phyloP scores from a whole-genome alignment of 2,888 invertebrate species.

The Brenthis hecate region DNA sequence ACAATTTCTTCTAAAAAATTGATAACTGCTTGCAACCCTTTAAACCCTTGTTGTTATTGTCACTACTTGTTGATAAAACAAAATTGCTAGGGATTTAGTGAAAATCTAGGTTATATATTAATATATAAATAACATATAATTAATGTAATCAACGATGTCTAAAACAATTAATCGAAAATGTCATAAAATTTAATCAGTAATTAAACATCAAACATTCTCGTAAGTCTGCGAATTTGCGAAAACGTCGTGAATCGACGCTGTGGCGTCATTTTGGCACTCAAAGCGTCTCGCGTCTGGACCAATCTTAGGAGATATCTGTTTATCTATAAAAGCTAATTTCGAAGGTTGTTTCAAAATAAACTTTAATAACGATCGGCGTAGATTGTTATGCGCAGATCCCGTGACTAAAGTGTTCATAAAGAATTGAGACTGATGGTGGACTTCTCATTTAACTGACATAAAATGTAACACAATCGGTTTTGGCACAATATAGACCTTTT shows the following conservation, averaged over 20 bases:
- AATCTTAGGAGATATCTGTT: background rate
- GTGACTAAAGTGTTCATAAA: conserved; percentile 4
- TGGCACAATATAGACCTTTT: background rate
- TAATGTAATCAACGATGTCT: too few species aligned
- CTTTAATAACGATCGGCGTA: conserved; percentile 2
- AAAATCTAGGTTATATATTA: too few species aligned
- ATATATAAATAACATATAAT: too few species aligned
- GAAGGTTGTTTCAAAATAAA: conserved; percentile 13
- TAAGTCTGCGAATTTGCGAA: conserved; percentile 1
- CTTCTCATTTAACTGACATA: conserved; percentile 2
- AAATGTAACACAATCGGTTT: conserved; percentile 5
- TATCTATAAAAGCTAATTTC: background rate
- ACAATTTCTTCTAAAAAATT: too few species aligned
- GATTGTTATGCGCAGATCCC: conserved; percentile 2
- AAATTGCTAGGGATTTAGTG: too few species aligned
- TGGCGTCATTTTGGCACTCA: conserved; percentile 14
- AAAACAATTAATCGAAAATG: too few species aligned
- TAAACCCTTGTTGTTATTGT: too few species aligned
- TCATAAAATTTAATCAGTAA: too few species aligned
- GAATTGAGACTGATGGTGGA: conserved; percentile 1
- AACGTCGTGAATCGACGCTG: background rate
- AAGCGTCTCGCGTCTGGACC: conserved; percentile 8
- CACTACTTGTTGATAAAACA: too few species aligned
- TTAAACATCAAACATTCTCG: background rate
- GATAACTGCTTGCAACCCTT: too few species aligned